These are phyloP conservation scores for Furcula furcula DNA, from an alignment of 2,888 invertebrate genomes.

Conservation along the genomic window DNA sequence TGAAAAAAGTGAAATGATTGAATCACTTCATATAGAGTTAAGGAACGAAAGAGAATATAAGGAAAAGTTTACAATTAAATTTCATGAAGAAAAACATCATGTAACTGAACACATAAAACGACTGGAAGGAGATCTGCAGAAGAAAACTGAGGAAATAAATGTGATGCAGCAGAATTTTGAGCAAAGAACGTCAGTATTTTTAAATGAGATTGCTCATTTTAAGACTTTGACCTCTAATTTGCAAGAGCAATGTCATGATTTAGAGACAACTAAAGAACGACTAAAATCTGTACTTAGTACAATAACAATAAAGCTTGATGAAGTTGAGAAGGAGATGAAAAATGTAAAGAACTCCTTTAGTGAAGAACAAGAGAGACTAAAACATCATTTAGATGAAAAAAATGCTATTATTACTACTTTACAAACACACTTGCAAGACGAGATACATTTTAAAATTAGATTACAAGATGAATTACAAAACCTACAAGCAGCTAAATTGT, in stretches of 20 bases:
- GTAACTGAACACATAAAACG: slow-evolving; percentile 33
- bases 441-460: slow-evolving; percentile 49
- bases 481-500: slow-evolving; percentile 29
- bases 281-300: slow-evolving; percentile 41
- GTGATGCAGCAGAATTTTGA: slow-evolving; percentile 40
- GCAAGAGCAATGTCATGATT: slow-evolving; percentile 34
- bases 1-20: slow-evolving; percentile 58
- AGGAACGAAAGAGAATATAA: slow-evolving; percentile 53
- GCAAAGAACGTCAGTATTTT: slow-evolving; percentile 33
- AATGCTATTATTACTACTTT: slow-evolving; percentile 45
- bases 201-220: slow-evolving; percentile 42
- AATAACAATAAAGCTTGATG: slow-evolving; percentile 37
- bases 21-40: slow-evolving; percentile 48
- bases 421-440: slow-evolving; percentile 53
- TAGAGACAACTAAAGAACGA: slow-evolving; percentile 40
- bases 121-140: slow-evolving; percentile 37
- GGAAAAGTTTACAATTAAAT: too few species aligned
- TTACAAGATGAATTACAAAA: slow-evolving; percentile 43
- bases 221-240: slow-evolving; percentile 33
- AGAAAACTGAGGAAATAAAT: slow-evolving; percentile 39
- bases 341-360: slow-evolving; percentile 33
- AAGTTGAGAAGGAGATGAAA: slow-evolving; percentile 43
- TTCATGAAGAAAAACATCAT: slow-evolving; percentile 36
- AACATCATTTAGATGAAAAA: slow-evolving; percentile 48
- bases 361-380: slow-evolving; percentile 43